phyloP scores from a whole-genome alignment of 2,797 vertebrate genomes.

The Notolepis coatsorum region DNA sequence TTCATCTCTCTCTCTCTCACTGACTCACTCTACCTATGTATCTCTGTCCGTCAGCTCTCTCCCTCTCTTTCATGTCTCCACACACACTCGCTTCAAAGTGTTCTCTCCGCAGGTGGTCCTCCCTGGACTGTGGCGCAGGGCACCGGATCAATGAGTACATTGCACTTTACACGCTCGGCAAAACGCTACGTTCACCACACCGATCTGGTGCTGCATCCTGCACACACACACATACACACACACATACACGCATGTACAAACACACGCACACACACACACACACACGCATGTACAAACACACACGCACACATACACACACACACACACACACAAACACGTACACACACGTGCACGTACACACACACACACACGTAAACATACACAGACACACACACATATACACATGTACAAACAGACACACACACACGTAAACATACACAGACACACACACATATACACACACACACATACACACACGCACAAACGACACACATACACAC shows the following conservation, averaged over 20 bases:
- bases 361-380: neutral
- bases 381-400: neutral
- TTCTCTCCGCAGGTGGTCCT: no score
- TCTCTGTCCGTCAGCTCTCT: no score
- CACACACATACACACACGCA: neutral
- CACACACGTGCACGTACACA: neutral
- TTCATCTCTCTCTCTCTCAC: no score
- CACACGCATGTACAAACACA: neutral
- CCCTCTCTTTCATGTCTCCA: no score
- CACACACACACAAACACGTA: neutral
- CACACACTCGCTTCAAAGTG: no score
- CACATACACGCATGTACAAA: neutral
- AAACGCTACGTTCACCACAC: no score
- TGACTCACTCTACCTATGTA: no score
- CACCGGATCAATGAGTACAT: no score
- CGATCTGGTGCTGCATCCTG: neutral
- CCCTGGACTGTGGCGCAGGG: no score
- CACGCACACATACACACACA: neutral
- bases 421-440: neutral
- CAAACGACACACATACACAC: neutral
- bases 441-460: neutral
- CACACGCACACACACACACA: neutral
- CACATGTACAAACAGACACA: constrained; percentile 12
- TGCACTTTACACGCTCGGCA: no score
- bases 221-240: constrained; percentile 7